phyloP scores from a whole-genome alignment of 2,888 invertebrate genomes.

The Tenthredo livida region DNA sequence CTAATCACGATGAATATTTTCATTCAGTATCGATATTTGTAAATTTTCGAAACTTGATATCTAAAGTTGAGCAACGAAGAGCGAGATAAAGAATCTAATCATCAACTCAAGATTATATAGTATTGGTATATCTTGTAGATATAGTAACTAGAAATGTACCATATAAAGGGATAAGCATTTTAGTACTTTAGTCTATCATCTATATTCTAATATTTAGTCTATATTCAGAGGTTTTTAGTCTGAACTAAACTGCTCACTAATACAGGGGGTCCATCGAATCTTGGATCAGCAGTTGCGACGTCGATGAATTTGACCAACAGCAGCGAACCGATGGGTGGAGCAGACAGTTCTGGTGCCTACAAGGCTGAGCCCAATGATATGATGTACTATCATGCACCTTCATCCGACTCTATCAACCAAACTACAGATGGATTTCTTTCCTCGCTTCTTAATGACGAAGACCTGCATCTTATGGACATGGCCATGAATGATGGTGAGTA shows the following conservation, averaged over 20 bases:
- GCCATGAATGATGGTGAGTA: constrained; percentile 91
- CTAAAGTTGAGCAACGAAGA: background rate
- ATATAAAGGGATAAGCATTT: background rate
- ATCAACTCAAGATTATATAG: background rate
- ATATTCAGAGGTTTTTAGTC: constrained; percentile 54
- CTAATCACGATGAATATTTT: background rate
- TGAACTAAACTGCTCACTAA: constrained; percentile 71
- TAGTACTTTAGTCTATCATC: background rate
- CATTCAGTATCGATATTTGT: too few species aligned
- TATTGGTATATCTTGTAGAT: background rate
- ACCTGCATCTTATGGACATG: constrained; percentile 95
- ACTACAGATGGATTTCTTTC: constrained; percentile 92
- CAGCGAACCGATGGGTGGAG: constrained; percentile 83
- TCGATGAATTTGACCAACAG: constrained; percentile 90
- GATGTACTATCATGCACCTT: constrained; percentile 85
- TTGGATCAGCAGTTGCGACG: constrained; percentile 87
- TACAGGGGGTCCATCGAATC: constrained; percentile 80
- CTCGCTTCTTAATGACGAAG: constrained; percentile 93
- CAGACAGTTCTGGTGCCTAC: constrained; percentile 81
- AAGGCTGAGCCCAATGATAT: constrained; percentile 88
- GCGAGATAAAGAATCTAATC: background rate
- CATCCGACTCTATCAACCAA: constrained; percentile 85
- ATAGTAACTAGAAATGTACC: background rate
- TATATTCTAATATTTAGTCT: too few species aligned
- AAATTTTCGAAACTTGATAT: background rate